These are phyloP conservation scores for Pangasius djambal DNA, from an alignment of 2,797 vertebrate genomes.

Conservation along the genomic window DNA sequence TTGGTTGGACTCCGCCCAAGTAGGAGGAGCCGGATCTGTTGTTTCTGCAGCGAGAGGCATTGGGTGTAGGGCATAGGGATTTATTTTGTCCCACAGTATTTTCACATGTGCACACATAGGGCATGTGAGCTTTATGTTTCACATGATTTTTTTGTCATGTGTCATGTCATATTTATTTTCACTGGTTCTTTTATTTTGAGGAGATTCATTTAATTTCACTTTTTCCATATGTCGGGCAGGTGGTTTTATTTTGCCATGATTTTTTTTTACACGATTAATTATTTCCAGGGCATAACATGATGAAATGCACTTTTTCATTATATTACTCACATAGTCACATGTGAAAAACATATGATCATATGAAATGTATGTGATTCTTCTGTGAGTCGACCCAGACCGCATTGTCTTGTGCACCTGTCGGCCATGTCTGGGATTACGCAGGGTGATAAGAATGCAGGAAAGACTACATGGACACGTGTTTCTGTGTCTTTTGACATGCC, in stretches of 20 bases:
- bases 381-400: conserved; percentile 37
- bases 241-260: background rate
- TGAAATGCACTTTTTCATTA: background rate
- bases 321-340: background rate
- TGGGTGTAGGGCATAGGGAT: background rate
- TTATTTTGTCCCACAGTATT: background rate
- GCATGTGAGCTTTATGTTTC: background rate
- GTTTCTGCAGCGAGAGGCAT: background rate
- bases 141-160: background rate
- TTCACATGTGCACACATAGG: background rate
- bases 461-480: conserved; percentile 77
- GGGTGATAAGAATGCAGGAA: conserved; percentile 74
- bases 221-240: background rate
- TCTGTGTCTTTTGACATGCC: conserved; percentile 79
- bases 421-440: conserved; percentile 77
- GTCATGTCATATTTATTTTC: background rate
- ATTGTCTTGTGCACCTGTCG: conserved; percentile 50
- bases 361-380: background rate
- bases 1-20: background rate
- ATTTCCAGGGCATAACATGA: too few relatives aligned
- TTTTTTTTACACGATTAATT: background rate
- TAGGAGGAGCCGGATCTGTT: background rate
- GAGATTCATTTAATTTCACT: background rate
- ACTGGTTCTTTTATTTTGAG: background rate
- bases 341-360: too few relatives aligned